Conservation (phyloP, 2,888 invertebrate species). For the Agrotis exclamationis region DNA sequence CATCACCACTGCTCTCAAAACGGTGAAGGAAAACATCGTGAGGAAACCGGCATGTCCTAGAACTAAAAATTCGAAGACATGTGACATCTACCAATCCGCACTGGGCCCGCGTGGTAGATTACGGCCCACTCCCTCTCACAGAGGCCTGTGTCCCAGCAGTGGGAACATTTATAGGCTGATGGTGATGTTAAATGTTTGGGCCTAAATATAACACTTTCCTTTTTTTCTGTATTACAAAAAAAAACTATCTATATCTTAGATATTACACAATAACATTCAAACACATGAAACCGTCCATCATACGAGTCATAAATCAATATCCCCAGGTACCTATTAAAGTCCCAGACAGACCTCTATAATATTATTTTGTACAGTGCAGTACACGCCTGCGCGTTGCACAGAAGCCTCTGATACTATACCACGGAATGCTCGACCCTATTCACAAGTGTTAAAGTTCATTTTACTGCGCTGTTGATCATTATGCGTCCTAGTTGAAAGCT, state of each 20-base stretch:
- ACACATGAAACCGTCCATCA: not conserved
- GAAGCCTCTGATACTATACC: slow-evolving; percentile 22
- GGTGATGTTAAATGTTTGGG: no score
- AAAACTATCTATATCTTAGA: no score
- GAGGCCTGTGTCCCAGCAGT: no score
- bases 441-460: fast-evolving
- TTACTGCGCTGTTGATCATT: not conserved
- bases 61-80: no score
- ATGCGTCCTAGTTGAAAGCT: slow-evolving; percentile 15
- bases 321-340: not conserved
- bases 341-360: slow-evolving; percentile 8
- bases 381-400: slow-evolving; percentile 47
- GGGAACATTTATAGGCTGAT: no score
- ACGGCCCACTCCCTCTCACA: no score
- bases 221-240: not conserved
- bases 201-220: no score
- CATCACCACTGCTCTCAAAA: no score
- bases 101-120: no score
- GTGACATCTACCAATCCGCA: no score
- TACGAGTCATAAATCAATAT: slow-evolving; percentile 29
- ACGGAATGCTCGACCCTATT: not conserved
- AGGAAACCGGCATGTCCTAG: no score
- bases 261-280: not conserved
- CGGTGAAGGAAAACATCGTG: no score
- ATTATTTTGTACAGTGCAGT: slow-evolving; percentile 16